These are phyloP conservation scores for Oryzias javanicus DNA, from an alignment of 2,113 vertebrate species.

Conservation along the genomic window DNA sequence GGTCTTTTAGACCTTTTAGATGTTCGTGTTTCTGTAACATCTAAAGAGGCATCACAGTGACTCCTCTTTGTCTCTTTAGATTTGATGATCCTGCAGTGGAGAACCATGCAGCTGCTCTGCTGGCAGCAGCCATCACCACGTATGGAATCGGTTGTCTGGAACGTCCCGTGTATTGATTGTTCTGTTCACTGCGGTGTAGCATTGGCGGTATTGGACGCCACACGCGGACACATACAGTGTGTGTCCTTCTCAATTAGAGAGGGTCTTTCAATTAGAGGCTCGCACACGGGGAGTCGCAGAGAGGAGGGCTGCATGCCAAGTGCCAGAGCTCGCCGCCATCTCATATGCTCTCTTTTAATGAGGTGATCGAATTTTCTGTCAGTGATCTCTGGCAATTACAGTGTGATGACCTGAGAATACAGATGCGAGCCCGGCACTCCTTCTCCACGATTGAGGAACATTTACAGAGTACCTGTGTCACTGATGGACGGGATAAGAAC, in stretches of 20 bases:
- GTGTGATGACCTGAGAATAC: not conserved
- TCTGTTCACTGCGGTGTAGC: not conserved
- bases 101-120: too few species aligned
- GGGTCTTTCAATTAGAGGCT: not conserved
- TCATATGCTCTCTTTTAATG: not conserved
- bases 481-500: too few species aligned
- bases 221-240: not conserved
- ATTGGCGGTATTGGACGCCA: not conserved
- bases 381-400: conserved; percentile 3
- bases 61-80: too few species aligned
- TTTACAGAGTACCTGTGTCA: not conserved
- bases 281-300: not conserved
- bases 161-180: not conserved
- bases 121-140: too few species aligned
- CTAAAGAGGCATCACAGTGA: too few species aligned
- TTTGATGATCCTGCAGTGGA: too few species aligned
- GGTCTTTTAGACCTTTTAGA: too few species aligned
- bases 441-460: not conserved
- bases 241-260: conserved; percentile 3
- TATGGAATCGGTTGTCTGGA: not conserved
- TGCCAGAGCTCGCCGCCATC: not conserved
- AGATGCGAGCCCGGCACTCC: not conserved
- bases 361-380: conserved; percentile 1
- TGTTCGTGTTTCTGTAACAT: too few species aligned
- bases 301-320: not conserved